A percentile compares a stretch with the other conserved stretches of the same genome.
Conservation (phyloP, 1,140 invertebrate genomes). For the Ridgeia piscesae region DNA sequence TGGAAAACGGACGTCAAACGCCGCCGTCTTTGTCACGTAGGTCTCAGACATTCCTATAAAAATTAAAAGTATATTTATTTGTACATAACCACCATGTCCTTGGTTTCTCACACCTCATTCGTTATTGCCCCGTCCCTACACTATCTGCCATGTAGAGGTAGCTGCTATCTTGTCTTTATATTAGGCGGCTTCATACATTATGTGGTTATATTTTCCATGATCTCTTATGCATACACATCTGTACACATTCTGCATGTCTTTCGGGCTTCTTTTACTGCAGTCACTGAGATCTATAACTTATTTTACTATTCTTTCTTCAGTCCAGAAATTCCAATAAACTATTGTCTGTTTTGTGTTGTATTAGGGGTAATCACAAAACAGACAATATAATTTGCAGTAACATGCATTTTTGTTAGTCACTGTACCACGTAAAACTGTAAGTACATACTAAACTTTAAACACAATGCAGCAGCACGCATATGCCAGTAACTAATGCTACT, state of each 20-base stretch:
- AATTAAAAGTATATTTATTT: not conserved
- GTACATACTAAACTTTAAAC: too few species aligned
- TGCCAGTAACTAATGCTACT: too few species aligned
- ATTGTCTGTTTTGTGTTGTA: too few species aligned
- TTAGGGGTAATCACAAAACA: too few species aligned
- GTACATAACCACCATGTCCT: not conserved
- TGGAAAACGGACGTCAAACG: conserved; percentile 94
- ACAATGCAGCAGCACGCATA: too few species aligned
- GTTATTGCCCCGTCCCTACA: not conserved
- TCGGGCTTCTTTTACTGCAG: not conserved
- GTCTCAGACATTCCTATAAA: not conserved
- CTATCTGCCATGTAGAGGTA: not conserved
- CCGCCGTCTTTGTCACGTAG: conserved; percentile 68
- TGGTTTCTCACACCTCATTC: not conserved
- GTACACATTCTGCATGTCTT: not conserved
- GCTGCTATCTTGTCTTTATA: not conserved
- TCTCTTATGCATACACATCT: not conserved
- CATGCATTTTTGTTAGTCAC: too few species aligned
- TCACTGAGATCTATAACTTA: not conserved
- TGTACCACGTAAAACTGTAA: too few species aligned
- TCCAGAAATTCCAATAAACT: not conserved
- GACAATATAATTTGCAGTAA: too few species aligned
- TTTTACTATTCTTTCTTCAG: not conserved
- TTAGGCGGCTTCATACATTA: too few species aligned
- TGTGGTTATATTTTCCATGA: too few species aligned